A percentile compares a stretch with the other conserved stretches of the same genome.
These are phyloP conservation scores for Limulus polyphemus DNA, from an alignment of 2,888 invertebrate species.

Conservation along the genomic window DNA sequence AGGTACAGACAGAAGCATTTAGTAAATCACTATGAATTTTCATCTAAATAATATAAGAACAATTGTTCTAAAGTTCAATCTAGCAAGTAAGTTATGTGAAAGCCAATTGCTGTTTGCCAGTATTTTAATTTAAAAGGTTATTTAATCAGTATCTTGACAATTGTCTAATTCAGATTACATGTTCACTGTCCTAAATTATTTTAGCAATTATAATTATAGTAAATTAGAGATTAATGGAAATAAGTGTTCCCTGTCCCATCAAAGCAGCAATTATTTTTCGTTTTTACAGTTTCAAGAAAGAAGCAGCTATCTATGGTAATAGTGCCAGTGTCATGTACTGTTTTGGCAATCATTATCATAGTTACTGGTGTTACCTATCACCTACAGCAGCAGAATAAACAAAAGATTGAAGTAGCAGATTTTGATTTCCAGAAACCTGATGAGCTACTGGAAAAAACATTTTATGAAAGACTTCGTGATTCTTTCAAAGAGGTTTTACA, in stretches of 20 bases:
- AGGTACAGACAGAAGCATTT: too few species aligned
- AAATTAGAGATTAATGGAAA: too few species aligned
- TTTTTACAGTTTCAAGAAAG: constrained; percentile 52
- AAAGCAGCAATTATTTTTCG: constrained; percentile 6
- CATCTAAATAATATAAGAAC: too few species aligned
- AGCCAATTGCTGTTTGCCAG: too few species aligned
- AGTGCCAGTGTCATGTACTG: constrained; percentile 68
- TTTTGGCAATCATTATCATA: constrained; percentile 66
- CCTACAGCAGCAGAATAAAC: constrained; percentile 62
- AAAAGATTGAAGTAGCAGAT: constrained; percentile 54
- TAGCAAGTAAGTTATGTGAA: too few species aligned
- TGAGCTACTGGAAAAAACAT: constrained; percentile 75
- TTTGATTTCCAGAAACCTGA: constrained; percentile 54
- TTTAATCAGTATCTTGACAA: too few species aligned
- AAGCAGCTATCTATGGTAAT: constrained; percentile 77
- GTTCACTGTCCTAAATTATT: too few species aligned
- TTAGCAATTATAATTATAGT: too few species aligned
- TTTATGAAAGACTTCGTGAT: constrained; percentile 63
- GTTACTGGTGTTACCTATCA: constrained; percentile 80
- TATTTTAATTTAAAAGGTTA: too few species aligned
- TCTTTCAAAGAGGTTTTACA: constrained; percentile 43
- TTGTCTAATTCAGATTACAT: too few species aligned
- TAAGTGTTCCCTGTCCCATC: background rate
- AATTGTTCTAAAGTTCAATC: too few species aligned
- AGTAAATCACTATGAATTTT: too few species aligned